Evolutionary conservation across 2,797 vertebrate genomes (phyloP), one percentile per base, ranked within the genome.

Genomic region (Sebastes cheni): DNA sequence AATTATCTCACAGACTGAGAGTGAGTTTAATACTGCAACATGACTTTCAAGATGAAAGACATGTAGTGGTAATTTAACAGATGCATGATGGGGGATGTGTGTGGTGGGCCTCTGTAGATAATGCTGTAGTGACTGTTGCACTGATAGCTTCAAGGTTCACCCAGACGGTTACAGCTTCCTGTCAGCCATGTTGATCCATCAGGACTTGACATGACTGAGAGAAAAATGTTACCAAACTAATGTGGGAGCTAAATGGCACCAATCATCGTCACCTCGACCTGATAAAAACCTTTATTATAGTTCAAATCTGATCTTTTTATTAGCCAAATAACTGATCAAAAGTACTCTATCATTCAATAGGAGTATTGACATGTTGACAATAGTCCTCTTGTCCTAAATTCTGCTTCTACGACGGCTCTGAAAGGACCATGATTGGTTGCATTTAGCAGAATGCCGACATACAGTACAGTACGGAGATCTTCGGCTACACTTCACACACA

Each of bases 361-460:
- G 62, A 74, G 39, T 29, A 55, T 2, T 69, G 64, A 64, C 55
- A 25, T 62, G 42, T 54, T 60, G 62, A 30, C 4, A 60, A 75
- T 23, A 22, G 11, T 64, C 23, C 11, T 72, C 4, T 34, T 25
- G 16, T 52, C 68, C 65, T 77, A 82, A 83, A 70, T 60, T 75
- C 69, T 61, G 76, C 27, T 23, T 68, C 68, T 79, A 73, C 25
- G 8, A 52, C 18, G 36, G 80, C 85, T 83, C 72, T 67, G 42
- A 84, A 59, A 83, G 84, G 80, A 87, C 75, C 75, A 54, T 67
- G 86, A 92, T 88, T 87, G 91, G 86, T 90, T 87, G 82, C 85
- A 87, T 90, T 88, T 90, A 95, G 88, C 89, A 71, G 86, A 91
- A 88, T 84, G 88, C 73, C 50, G 61, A 92, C 86, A 90, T 60